Conservation (phyloP, 2,888 invertebrate species). For the Cetonia aurata region DNA sequence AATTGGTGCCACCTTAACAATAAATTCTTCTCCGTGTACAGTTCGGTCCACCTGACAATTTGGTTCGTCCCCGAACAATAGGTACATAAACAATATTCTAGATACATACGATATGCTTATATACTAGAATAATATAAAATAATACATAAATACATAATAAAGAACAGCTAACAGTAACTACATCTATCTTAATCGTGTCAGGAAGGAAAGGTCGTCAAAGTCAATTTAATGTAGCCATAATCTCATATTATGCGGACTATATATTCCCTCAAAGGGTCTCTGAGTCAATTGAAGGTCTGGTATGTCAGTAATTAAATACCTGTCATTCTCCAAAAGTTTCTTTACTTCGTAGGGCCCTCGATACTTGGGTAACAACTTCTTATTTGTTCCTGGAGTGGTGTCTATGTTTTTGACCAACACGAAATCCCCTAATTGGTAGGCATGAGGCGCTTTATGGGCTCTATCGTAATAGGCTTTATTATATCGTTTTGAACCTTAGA, state of each 20-base stretch:
- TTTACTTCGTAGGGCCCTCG: constrained; percentile 4
- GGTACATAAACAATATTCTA: neutral
- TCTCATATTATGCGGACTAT: constrained; percentile 6
- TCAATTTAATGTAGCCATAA: constrained; percentile 6
- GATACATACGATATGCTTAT: constrained; percentile 5
- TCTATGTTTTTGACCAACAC: constrained; percentile 2
- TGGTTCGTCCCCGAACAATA: neutral
- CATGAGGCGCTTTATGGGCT: no score
- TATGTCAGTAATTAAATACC: constrained; percentile 2
- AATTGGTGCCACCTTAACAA: no score
- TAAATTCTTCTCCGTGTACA: no score
- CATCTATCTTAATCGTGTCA: neutral
- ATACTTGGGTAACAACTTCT: constrained; percentile 2
- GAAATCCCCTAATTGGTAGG: no score
- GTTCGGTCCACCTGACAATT: constrained; percentile 6
- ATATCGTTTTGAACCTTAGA: neutral
- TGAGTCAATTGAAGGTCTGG: constrained; percentile 8
- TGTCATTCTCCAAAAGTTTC: neutral
- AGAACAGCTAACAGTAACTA: neutral
- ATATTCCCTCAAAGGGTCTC: constrained; percentile 5
- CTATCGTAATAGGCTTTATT: no score
- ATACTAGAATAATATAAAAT: neutral
- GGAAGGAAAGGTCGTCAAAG: no score
- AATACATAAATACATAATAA: constrained; percentile 3
- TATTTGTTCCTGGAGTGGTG: constrained; percentile 1